Evolutionary conservation across 1,140 invertebrate species (phyloP).

Genomic region (Mycetomoellerius zeteki): DNA sequence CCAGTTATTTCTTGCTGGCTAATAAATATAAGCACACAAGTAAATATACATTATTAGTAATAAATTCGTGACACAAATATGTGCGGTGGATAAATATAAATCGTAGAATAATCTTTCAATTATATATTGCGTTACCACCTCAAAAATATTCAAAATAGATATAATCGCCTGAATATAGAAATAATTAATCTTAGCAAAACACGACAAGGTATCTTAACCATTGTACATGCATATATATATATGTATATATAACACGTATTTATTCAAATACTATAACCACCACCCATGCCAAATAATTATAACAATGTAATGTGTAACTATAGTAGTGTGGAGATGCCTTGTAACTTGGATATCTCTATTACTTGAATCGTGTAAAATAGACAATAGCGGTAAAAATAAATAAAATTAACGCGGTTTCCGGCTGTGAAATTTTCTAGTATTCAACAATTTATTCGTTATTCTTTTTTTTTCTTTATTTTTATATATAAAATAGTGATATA

Average conservation of each 20-base stretch:
- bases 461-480: slow-evolving; percentile 76
- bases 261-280: slow-evolving; percentile 59
- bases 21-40: slow-evolving; percentile 52
- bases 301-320: slow-evolving; percentile 80
- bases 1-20: slow-evolving; percentile 50
- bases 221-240: slow-evolving; percentile 20
- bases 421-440: slow-evolving; percentile 72
- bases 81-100: slow-evolving; percentile 25
- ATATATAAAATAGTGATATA: slow-evolving; percentile 83
- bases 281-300: slow-evolving; percentile 79
- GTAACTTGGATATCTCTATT: slow-evolving; percentile 57
- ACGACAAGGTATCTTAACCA: slow-evolving; percentile 12
- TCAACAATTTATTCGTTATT: slow-evolving; percentile 81
- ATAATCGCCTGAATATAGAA: slow-evolving; percentile 1
- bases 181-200: slow-evolving; percentile 26
- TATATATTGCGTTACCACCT: slow-evolving; percentile 7
- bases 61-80: slow-evolving; percentile 10
- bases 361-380: slow-evolving; percentile 54
- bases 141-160: not conserved
- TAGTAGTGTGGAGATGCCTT: slow-evolving; percentile 81
- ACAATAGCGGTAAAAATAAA: slow-evolving; percentile 66
- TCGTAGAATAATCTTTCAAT: slow-evolving; percentile 25
- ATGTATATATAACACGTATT: slow-evolving; percentile 29
- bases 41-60: slow-evolving; percentile 52
- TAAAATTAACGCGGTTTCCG: slow-evolving; percentile 64